Evolutionary conservation across 2,113 vertebrate genomes (phyloP).

Genomic region (Spizaetus ornatus): DNA sequence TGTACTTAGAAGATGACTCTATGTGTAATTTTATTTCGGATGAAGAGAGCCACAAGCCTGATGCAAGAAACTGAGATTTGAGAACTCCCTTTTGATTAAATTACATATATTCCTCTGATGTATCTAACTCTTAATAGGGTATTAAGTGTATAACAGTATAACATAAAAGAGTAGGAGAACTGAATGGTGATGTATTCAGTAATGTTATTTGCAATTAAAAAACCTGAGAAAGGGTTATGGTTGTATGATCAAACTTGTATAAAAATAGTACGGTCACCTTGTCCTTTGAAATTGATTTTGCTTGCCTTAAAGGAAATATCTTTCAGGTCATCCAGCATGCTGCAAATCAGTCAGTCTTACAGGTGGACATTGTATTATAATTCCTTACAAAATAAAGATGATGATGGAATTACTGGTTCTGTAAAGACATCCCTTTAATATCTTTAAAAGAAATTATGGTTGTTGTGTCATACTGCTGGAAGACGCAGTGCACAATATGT

Average conservation of each 20-base stretch:
- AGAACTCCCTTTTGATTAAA: background rate
- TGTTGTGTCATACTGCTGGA: background rate
- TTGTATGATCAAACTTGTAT: background rate
- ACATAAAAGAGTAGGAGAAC: background rate
- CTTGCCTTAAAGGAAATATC: background rate
- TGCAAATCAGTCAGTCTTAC: background rate
- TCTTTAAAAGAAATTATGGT: background rate
- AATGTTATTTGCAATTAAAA: conserved; percentile 20
- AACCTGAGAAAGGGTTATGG: background rate
- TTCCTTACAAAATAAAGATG: background rate
- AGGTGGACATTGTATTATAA: background rate
- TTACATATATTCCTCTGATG: background rate
- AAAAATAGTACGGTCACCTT: conserved; percentile 48
- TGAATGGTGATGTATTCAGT: background rate
- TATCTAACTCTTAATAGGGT: background rate
- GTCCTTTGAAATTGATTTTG: conserved; percentile 11
- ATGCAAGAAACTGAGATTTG: background rate
- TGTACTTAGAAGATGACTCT: background rate
- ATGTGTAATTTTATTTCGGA: background rate
- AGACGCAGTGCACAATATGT: background rate
- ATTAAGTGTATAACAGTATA: background rate
- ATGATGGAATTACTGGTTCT: background rate
- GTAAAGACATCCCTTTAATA: background rate
- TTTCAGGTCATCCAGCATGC: background rate
- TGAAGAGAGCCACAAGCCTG: background rate